These are phyloP conservation scores for Pseudorectes ferrugineus DNA, from an alignment of 2,113 vertebrate genomes.

Conservation along the genomic window DNA sequence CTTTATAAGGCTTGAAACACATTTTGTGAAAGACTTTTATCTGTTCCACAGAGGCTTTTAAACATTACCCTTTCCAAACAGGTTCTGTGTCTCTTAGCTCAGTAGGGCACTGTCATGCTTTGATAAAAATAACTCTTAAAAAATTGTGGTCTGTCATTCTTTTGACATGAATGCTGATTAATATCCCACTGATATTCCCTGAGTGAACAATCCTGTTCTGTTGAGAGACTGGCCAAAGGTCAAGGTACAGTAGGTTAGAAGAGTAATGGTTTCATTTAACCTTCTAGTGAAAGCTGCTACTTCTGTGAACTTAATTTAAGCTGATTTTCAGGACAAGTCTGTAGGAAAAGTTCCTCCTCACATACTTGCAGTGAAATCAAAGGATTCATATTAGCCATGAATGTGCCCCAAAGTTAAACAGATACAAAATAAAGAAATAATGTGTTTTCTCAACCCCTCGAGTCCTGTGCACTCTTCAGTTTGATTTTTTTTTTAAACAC, in stretches of 20 bases:
- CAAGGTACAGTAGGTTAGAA: neutral
- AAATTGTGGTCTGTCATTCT: neutral
- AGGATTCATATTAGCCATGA: neutral
- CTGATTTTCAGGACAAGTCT: slow-evolving; percentile 26
- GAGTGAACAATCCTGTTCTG: neutral
- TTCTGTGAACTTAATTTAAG: neutral
- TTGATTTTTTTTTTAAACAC: neutral
- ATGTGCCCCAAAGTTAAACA: neutral
- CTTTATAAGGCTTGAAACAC: neutral
- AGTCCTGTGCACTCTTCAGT: neutral
- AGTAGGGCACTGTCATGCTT: neutral
- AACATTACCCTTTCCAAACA: neutral
- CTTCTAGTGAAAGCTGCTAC: neutral
- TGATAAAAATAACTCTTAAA: neutral
- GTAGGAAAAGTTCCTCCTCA: neutral
- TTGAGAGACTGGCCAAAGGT: neutral
- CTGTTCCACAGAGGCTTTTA: neutral
- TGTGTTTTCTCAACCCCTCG: neutral
- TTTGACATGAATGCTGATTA: neutral
- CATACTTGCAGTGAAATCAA: neutral
- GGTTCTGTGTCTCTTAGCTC: neutral
- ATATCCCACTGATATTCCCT: neutral
- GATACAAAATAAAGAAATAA: neutral
- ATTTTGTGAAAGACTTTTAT: neutral
- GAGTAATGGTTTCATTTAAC: slow-evolving; percentile 4